A percentile compares a stretch with the other conserved stretches of the same genome.
phyloP scores from a whole-genome alignment of 2,113 vertebrate species.

The Cichladusa arquata region DNA sequence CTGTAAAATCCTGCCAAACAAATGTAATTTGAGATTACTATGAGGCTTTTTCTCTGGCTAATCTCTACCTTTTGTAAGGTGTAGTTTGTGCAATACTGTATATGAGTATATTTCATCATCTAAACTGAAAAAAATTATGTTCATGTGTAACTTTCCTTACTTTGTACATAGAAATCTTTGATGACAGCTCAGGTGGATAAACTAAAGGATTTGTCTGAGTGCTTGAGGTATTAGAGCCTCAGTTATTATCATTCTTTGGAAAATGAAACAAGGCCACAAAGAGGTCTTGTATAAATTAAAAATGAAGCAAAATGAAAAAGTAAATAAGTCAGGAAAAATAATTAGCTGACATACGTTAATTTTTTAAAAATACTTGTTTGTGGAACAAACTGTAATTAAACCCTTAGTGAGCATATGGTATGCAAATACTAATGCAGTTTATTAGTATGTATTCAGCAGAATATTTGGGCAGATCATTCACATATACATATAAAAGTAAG shows the following conservation, averaged over 20 bases:
- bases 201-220: background rate
- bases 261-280: constrained; percentile 20
- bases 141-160: background rate
- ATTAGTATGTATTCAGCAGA: constrained; percentile 1
- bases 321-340: constrained; percentile 53
- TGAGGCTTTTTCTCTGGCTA: background rate
- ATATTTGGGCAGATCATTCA: constrained; percentile 22
- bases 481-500: constrained; percentile 48
- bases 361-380: constrained; percentile 37
- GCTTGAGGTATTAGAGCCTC: background rate
- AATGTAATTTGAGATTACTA: background rate
- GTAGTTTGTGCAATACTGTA: background rate
- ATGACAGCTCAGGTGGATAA: constrained; percentile 9
- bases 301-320: constrained; percentile 32
- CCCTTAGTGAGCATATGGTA: constrained; percentile 29
- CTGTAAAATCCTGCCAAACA: background rate
- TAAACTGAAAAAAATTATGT: background rate
- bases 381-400: constrained; percentile 45
- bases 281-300: constrained; percentile 42
- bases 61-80: background rate
- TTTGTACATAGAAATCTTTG: background rate
- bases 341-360: constrained; percentile 43
- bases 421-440: background rate
- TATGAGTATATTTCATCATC: background rate
- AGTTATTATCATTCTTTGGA: constrained; percentile 10